A percentile compares a stretch with the other conserved stretches of the same genome.
These are phyloP conservation scores for Beris morrisii DNA, from an alignment of 2,888 invertebrate genomes.

Conservation along the genomic window DNA sequence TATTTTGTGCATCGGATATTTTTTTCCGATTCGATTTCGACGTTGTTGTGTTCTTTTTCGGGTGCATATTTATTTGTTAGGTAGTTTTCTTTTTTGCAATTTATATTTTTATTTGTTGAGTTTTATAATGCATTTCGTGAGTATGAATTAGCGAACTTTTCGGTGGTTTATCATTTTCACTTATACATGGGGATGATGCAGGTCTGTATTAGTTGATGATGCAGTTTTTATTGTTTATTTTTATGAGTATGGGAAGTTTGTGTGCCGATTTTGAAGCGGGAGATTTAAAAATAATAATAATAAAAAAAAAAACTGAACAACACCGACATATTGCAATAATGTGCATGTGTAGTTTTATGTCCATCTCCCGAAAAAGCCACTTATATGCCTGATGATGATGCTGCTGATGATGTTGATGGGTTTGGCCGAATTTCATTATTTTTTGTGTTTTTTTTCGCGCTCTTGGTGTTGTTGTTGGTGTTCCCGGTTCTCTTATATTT, in stretches of 20 bases:
- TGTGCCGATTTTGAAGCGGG: constrained; percentile 23
- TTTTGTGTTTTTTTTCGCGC: constrained; percentile 21
- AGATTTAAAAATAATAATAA: constrained; percentile 32
- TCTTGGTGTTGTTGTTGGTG: constrained; percentile 21
- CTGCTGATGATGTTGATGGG: constrained; percentile 41
- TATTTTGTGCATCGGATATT: constrained; percentile 3
- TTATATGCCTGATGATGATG: constrained; percentile 32
- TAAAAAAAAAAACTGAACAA: constrained; percentile 34
- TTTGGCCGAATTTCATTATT: constrained; percentile 41
- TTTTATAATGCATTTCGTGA: constrained; percentile 23
- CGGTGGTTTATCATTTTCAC: constrained; percentile 28
- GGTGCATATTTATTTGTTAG: constrained; percentile 22
- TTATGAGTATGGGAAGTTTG: constrained; percentile 21
- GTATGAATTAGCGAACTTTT: constrained; percentile 31
- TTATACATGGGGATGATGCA: constrained; percentile 7
- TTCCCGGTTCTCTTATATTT: constrained; percentile 14
- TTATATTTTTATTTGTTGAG: constrained; percentile 26
- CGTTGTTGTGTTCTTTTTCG: constrained; percentile 22
- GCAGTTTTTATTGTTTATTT: constrained; percentile 27
- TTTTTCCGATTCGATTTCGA: constrained; percentile 20
- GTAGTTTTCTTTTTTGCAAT: constrained; percentile 10
- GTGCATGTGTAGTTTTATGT: constrained; percentile 29
- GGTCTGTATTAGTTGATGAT: constrained; percentile 30
- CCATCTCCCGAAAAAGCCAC: constrained; percentile 25
- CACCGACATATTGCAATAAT: constrained; percentile 38